Conservation (phyloP, 2,113 vertebrate species). For the Aviceda subcristata region DNA sequence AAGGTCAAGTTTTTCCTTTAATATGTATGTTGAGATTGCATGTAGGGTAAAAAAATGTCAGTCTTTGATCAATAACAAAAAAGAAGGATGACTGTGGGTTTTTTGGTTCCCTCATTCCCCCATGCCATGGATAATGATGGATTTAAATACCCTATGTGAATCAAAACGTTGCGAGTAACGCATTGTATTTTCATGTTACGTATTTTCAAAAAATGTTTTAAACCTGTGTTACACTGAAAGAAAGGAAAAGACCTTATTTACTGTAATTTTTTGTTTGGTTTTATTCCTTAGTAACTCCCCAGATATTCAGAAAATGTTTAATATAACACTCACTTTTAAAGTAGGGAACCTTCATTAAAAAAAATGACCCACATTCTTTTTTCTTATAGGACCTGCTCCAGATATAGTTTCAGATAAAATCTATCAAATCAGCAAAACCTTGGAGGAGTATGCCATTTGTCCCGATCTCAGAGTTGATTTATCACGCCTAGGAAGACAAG, state of each 20-base stretch:
- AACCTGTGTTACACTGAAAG: not conserved
- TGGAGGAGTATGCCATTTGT: constrained; percentile 96
- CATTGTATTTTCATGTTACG: not conserved
- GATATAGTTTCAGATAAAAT: constrained; percentile 94
- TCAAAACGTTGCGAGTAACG: not conserved
- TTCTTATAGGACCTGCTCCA: constrained; percentile 85
- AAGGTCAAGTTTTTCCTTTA: not conserved
- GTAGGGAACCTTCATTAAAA: not conserved
- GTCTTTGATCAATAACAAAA: not conserved
- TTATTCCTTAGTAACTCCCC: not conserved
- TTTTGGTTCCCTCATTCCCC: not conserved
- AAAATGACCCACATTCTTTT: not conserved
- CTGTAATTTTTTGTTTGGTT: not conserved
- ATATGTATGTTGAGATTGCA: not conserved
- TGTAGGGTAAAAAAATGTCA: not conserved
- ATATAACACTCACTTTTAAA: not conserved
- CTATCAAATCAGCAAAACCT: constrained; percentile 93
- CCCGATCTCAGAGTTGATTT: constrained; percentile 93
- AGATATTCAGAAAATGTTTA: not conserved
- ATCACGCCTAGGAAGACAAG: constrained; percentile 92
- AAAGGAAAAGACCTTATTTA: not conserved
- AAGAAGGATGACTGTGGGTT: not conserved
- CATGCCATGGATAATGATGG: not conserved
- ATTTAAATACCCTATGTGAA: not conserved
- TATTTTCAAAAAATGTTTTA: not conserved